Base-by-base conservation (phyloP, 53 echinoderm and acorn worm genomes). In the Apostichopus leukothele region DNA sequence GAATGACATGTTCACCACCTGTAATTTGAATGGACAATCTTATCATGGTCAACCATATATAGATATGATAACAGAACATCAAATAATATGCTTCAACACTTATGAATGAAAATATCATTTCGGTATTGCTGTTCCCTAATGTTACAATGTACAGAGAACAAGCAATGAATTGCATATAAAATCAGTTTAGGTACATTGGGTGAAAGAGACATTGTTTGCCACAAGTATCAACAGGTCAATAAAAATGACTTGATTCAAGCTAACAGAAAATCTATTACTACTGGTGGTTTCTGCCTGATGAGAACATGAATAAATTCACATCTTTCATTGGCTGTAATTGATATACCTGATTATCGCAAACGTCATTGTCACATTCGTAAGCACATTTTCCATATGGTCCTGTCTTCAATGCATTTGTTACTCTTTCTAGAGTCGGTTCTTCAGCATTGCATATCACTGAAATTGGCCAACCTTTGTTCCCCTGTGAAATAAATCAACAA, bases 361-460 rank as follows among this genome's bases (percentile, higher is more conserved):
- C 96, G 76, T 95, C 93, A 67, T 96, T 95, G 89, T 96, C 96
- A 74, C 92, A 84, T 21, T 96, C 94, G 39, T 96, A 96, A 39
- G 93, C 94, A 91, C 96, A 96, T 80, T 84, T 90, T 18, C 96
- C 94, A 79, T 96, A 96, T 39, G 96, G 96, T 9, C 96, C 96
- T 12, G 78, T 66, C 76, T 91, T 90, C 68, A 96, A 86, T 4
- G 95, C 94, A 25, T 93, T 81, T 20, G 88, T 93, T 3, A 96
- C 93, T 7, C 88, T 87, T 5, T 96, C 88, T 1, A 93, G 73
- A 12, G 92, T 92, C 2, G 94, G 95, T 8, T 76, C 75, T 26
- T 95, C 92, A 25, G 89, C 75, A 67, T 86, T 86, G 26, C 90
- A 90, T 23, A 96, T 92, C 52, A 92, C 80, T 1, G 92, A 92